A percentile compares a stretch with the other conserved stretches of the same genome.
Conservation (phyloP, 2,797 vertebrate species). For the Sphaeramia orbicularis region DNA sequence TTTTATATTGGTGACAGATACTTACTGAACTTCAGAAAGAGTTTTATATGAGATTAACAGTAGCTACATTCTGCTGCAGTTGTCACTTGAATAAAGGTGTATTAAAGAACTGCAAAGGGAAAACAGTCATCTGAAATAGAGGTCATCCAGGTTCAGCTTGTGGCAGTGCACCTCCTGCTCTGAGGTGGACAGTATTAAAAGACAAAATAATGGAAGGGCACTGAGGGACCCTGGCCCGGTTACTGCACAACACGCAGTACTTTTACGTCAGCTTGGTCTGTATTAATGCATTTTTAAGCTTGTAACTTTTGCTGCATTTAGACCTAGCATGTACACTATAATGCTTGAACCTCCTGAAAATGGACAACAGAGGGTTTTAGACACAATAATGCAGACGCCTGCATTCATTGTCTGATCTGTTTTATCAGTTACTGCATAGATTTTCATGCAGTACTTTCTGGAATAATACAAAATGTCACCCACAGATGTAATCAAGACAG, state of each 20-base stretch:
- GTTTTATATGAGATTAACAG: neutral
- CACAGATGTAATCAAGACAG: no score
- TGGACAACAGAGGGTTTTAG: no score
- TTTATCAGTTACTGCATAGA: no score
- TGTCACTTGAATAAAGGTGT: neutral
- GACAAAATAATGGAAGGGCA: slow-evolving; percentile 8
- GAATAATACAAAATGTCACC: no score
- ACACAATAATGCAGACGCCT: no score
- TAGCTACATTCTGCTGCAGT: neutral
- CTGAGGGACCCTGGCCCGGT: slow-evolving; percentile 7
- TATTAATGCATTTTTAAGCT: no score
- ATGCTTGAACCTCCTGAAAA: no score
- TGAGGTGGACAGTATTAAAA: neutral
- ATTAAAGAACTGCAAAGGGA: neutral
- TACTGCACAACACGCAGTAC: neutral
- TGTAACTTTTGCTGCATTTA: no score
- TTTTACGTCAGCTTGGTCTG: no score
- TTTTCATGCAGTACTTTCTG: no score
- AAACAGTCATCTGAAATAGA: neutral
- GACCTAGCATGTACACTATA: no score
- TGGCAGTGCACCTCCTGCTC: neutral
- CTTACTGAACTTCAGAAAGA: slow-evolving; percentile 1
- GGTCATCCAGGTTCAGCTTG: neutral
- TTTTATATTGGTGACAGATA: slow-evolving; percentile 4
- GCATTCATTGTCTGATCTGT: no score